Base-by-base conservation (phyloP, 2,797 vertebrate genomes). In the Miichthys miiuy region DNA sequence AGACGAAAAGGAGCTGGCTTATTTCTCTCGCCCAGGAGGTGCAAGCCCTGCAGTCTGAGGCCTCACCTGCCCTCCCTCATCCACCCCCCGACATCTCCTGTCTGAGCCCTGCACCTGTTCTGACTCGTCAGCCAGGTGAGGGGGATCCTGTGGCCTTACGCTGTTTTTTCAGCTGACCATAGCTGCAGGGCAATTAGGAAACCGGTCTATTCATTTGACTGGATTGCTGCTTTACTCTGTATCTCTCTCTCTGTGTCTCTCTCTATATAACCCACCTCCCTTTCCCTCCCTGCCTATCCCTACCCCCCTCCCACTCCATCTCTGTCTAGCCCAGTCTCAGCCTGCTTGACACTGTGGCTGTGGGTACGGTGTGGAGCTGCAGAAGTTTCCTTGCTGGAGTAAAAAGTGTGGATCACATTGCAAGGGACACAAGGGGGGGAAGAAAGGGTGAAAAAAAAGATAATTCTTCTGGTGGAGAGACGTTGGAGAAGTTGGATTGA, bases 51-150 rank as follows among this genome's bases (percentile, higher is more conserved):
- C 52, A 41, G 78, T 79, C 57, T 76, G 61, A 72, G 70, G 60
- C 79, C 77, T 86, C 66, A 75, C 77, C 77, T 69, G 70, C 66
- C 81, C 46, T 66, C 68, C 55, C 52, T 61, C 38, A 30, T 48
- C 77, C 56, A 38, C 66, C 61, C 20, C 14, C 77, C 51, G 25
- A 20, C 34, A 48, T 44, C 80, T 74, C 46, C 62, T 69, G 84
- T 88, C 85, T 90, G 77, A 83, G 80, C 63, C 50, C 46, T 79
- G 86, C 92, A 93, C 91, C 92, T 94, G 92, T 93, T 76, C n/a
- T 80, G 87, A 93, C 93, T 90, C 81, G 91, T 90, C 80, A 20
- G 57, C 79, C 91, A 93, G 92, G 91, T 93, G 87, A 93, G 86
- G 89, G 55, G 86, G 72, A 88, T 89, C 85, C 85, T 90, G 51